These are phyloP conservation scores for Heliconius hermathena DNA, from an alignment of 1,140 invertebrate species.

Conservation along the genomic window DNA sequence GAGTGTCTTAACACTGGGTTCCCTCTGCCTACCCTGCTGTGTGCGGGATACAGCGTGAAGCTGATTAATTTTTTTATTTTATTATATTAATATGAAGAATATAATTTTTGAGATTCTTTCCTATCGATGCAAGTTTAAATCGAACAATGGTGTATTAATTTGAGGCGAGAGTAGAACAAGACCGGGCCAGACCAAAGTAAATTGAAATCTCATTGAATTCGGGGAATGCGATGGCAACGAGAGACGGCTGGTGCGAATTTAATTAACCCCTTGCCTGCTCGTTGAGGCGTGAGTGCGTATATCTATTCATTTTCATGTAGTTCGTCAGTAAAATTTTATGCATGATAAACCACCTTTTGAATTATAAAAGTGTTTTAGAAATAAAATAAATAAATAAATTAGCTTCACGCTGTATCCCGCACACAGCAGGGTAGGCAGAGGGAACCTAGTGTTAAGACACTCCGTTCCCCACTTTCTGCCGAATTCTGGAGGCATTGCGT, in stretches of 20 bases:
- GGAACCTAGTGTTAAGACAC: too few species aligned
- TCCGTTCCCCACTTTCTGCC: too few species aligned
- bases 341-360: constrained; percentile 21
- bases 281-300: constrained; percentile 62
- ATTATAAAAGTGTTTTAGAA: too few species aligned
- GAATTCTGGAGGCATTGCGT: too few species aligned
- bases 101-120: not conserved
- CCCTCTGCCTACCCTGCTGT: too few species aligned
- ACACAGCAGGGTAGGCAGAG: too few species aligned
- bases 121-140: constrained; percentile 48
- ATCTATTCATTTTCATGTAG: constrained; percentile 50
- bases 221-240: constrained; percentile 75
- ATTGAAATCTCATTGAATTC: constrained; percentile 81
- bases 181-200: constrained; percentile 72
- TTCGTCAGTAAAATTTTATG: constrained; percentile 49
- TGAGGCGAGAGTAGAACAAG: constrained; percentile 54
- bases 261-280: constrained; percentile 78
- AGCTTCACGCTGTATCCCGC: too few species aligned
- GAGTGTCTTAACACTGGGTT: too few species aligned
- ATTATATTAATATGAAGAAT: not conserved
- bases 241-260: constrained; percentile 77
- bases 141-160: constrained; percentile 68
- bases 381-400: too few species aligned
- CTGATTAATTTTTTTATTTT: too few species aligned
- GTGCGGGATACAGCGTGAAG: too few species aligned